Evolutionary conservation across 2,113 vertebrate species (phyloP), one percentile per base, ranked within the genome.

Genomic region (Menura novaehollandiae): DNA sequence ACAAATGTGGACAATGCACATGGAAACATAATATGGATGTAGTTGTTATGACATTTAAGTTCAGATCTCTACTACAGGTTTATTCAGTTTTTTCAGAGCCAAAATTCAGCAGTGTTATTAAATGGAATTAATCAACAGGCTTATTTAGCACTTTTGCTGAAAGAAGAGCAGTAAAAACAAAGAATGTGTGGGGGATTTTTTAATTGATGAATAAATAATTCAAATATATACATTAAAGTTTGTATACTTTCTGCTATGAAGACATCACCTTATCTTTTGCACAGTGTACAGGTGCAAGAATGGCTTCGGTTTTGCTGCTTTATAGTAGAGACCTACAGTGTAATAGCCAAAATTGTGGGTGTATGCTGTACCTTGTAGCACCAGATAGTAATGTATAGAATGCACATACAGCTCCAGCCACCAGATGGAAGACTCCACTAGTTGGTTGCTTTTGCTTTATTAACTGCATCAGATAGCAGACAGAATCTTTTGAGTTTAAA

Each of bases 361-460:
- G 28, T 58, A 1, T 76, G 30, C 51, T 47, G 7, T 23, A 66
- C 37, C 28, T 56, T 5, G 9, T n/a, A 49, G 52, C 22, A 22
- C 20, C 55, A 16, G 24, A 2, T 39, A 30, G 11, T 46, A 39
- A 76, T 28, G 32, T 74, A 39, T 56, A 80, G 88, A 69, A 63
- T 88, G 93, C 95, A 84, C 17, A 9, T 58, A 46, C 51, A 62
- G 32, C 47, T 96, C 67, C 77, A 92, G 58, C 96, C 96, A 95
- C 93, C 84, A 97, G 97, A 76, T 97, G 97, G 97, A 94, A 90
- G 86, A 92, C 95, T 97, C 46, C 37, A 26, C 93, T 79, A 92
- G 71, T 43, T 80, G 88, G n/a, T 88, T 85, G 84, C 9, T 13
- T 85, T 87, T 77, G 51, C 58, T 49, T 49, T 72, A 33, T 79